Base-by-base conservation (phyloP, 2,888 invertebrate species). In the Brachyopa scutellaris region DNA sequence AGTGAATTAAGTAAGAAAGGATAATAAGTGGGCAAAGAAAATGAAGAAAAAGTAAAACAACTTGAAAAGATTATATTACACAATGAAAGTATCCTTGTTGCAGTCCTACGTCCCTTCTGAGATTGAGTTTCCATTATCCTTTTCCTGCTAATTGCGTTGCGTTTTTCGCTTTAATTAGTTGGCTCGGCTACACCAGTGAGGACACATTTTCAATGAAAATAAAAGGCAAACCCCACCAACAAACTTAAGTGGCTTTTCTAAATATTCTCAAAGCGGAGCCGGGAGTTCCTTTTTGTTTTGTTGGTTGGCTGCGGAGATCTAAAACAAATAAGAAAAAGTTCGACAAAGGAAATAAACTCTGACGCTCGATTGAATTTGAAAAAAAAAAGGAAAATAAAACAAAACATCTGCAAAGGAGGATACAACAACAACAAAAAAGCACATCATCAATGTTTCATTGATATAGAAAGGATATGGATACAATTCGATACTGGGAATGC, bases 371-470 rank as follows among this genome's bases (percentile, higher is more conserved):
- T 51, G 31, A 31, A 17, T 40, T 40, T 15, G 2, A 13, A 8
- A 13, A 2, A 26, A 13, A n/a, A n/a, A n/a, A n/a, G n/a, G n/a
- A n/a, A n/a, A n/a, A n/a, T n/a, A n/a, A n/a, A n/a, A n/a, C n/a
- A 26, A 45, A 3, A 45, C 40, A 45, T 17, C 21, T 45, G 45
- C 19, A 5, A n/a, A n/a, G 21, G 42, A 19, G n/a, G 21, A 1
- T 5, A 42, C 42, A 0, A 19, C 47, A 29, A 29, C 29, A 7
- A 7, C 29, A 31, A 11, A 26, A 26, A 47, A 47, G n/a, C n/a
- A 23, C 45, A 23, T 47, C 23, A 13, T 47, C 31, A n/a, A 51
- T 51, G n/a, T 9, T 31, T n/a, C 51, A 51, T 31, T 9, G 51
- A 51, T 15, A 51, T 51, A 17, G 0, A 17, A 31, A 51, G 51